Evolutionary conservation across 1,140 invertebrate genomes (phyloP).

Genomic region (Drosophila malerkotliana): DNA sequence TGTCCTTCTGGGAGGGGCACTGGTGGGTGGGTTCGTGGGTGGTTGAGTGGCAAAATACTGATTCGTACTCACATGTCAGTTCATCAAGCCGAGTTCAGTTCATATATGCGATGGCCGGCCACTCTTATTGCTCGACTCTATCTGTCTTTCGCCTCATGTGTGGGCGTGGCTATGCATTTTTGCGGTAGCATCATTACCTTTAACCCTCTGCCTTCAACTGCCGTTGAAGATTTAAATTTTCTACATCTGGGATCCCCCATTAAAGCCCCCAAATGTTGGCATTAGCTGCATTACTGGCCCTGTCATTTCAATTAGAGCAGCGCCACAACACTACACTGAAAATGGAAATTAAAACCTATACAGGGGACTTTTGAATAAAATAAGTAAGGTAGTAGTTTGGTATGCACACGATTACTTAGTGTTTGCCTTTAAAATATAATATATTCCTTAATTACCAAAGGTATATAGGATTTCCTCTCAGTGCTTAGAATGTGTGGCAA

Average conservation of each 20-base stretch:
- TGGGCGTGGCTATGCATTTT: slow-evolving; percentile 29
- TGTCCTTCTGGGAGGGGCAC: slow-evolving; percentile 6
- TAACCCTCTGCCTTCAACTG: neutral
- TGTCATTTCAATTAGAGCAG: slow-evolving; percentile 33
- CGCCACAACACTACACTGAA: neutral
- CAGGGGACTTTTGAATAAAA: neutral
- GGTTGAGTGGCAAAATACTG: slow-evolving; percentile 34
- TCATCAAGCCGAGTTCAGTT: slow-evolving; percentile 34
- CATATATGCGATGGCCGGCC: slow-evolving; percentile 10
- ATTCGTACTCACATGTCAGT: slow-evolving; percentile 43
- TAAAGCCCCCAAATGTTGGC: slow-evolving; percentile 12
- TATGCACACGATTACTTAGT: neutral
- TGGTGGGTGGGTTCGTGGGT: neutral
- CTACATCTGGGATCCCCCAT: neutral
- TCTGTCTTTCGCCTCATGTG: neutral
- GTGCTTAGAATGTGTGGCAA: slow-evolving; percentile 1
- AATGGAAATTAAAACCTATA: neutral
- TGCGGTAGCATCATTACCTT: slow-evolving; percentile 53
- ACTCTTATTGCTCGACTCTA: neutral
- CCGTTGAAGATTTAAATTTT: slow-evolving; percentile 11
- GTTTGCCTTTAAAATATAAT: neutral
- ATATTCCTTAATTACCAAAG: neutral
- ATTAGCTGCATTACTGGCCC: slow-evolving; percentile 33
- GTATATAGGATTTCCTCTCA: neutral
- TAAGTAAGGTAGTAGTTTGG: neutral